Percentiles rank a stretch among this genome's conserved stretches.
Conservation (phyloP, 2,888 invertebrate genomes). For the Colostygia pectinataria region DNA sequence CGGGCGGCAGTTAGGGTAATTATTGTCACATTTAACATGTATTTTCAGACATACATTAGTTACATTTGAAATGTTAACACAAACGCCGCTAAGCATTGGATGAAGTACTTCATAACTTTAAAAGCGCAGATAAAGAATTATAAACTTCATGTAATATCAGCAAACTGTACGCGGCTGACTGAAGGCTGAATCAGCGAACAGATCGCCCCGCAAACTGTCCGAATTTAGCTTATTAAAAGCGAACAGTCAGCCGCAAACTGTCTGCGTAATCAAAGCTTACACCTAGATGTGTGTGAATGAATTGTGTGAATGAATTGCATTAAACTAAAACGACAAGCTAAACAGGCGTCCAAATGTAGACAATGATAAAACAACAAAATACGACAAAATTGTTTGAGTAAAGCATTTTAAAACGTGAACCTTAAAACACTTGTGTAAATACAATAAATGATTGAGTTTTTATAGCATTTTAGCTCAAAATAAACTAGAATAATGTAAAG, state of each 20-base stretch:
- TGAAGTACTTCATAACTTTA: slow-evolving; percentile 20
- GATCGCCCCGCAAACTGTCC: too few relatives aligned
- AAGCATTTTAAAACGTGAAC: slow-evolving; percentile 2
- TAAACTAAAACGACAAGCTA: slow-evolving; percentile 13
- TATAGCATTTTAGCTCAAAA: not conserved
- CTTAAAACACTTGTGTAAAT: slow-evolving; percentile 7
- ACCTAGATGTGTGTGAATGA: not conserved
- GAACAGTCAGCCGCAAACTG: not conserved
- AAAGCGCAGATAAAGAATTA: too few relatives aligned
- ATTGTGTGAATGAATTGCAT: slow-evolving; percentile 3
- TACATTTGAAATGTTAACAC: slow-evolving; percentile 27
- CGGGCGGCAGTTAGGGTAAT: too few relatives aligned
- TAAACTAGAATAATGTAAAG: too few relatives aligned
- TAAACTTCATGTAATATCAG: too few relatives aligned
- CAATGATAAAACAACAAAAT: slow-evolving; percentile 6
- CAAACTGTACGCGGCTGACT: too few relatives aligned
- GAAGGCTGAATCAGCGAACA: too few relatives aligned
- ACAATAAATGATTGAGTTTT: slow-evolving; percentile 13
- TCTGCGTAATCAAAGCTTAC: slow-evolving; percentile 9
- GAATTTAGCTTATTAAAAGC: too few relatives aligned
- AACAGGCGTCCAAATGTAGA: slow-evolving; percentile 9
- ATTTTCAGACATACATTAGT: slow-evolving; percentile 14
- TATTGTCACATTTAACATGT: not conserved
- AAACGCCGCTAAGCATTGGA: slow-evolving; percentile 11
- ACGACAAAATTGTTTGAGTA: not conserved